Conservation (phyloP, 2,888 invertebrate genomes). For the Acleris holmiana region DNA sequence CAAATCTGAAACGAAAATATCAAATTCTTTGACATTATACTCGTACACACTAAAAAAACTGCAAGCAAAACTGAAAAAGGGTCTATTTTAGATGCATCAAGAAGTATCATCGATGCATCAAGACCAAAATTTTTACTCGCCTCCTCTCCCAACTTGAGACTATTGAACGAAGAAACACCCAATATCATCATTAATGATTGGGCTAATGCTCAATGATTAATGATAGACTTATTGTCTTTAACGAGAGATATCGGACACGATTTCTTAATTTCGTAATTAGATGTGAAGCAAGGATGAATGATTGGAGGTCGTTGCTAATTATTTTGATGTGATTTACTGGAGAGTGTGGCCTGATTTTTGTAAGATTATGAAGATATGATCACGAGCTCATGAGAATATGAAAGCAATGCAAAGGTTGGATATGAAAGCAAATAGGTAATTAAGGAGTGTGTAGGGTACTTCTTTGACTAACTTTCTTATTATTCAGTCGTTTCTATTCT, state of each 20-base stretch:
- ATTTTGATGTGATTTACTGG: constrained; percentile 15
- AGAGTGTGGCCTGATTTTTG: constrained; percentile 15
- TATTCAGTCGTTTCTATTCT: too few relatives aligned
- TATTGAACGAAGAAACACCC: constrained; percentile 66
- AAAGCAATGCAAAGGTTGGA: too few relatives aligned
- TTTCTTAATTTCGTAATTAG: constrained; percentile 82
- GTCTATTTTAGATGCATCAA: too few relatives aligned
- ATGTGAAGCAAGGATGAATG: constrained; percentile 60
- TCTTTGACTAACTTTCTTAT: too few relatives aligned
- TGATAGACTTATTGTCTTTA: constrained; percentile 79
- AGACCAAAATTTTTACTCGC: constrained; percentile 3
- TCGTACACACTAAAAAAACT: too few relatives aligned
- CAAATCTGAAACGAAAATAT: too few relatives aligned
- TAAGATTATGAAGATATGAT: neutral
- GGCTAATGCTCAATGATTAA: constrained; percentile 79
- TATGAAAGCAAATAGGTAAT: too few relatives aligned
- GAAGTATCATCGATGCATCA: too few relatives aligned
- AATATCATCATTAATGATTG: constrained; percentile 79
- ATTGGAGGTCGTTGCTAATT: constrained; percentile 13
- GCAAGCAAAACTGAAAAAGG: too few relatives aligned
- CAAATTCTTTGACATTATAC: too few relatives aligned
- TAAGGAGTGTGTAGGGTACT: too few relatives aligned
- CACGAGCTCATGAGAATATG: too few relatives aligned
- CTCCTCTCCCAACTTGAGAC: constrained; percentile 39
- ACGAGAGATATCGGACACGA: constrained; percentile 73